phyloP scores from a whole-genome alignment of 2,113 vertebrate genomes.

The Oryzias melastigma region DNA sequence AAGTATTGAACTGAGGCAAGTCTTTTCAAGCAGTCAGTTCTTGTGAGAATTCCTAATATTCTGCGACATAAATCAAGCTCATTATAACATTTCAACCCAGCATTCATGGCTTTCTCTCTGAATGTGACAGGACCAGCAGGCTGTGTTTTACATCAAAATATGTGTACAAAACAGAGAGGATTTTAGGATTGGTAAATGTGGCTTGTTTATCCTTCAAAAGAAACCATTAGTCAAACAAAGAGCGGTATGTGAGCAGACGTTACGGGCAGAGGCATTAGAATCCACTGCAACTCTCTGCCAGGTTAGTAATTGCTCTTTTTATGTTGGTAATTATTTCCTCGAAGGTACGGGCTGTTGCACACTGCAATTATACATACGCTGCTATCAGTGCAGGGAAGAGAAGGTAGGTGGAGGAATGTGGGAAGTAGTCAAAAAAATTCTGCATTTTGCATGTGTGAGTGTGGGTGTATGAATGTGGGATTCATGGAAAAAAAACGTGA shows the following conservation, averaged over 20 bases:
- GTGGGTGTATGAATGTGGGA: slow-evolving; percentile 25
- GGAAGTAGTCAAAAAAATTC: slow-evolving; percentile 44
- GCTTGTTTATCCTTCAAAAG: slow-evolving; percentile 74
- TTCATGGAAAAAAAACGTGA: slow-evolving; percentile 33
- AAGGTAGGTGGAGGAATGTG: slow-evolving; percentile 65
- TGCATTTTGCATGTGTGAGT: slow-evolving; percentile 15
- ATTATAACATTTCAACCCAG: slow-evolving; percentile 38
- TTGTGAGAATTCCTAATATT: slow-evolving; percentile 37
- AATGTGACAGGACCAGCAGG: slow-evolving; percentile 41
- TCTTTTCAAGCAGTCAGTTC: slow-evolving; percentile 45
- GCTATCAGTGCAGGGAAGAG: slow-evolving; percentile 65
- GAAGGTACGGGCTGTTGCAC: slow-evolving; percentile 80
- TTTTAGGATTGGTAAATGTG: slow-evolving; percentile 59
- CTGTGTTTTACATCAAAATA: slow-evolving; percentile 51
- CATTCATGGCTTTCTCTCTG: slow-evolving; percentile 22
- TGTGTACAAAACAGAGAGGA: slow-evolving; percentile 58
- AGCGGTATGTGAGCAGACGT: slow-evolving; percentile 63
- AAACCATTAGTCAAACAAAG: slow-evolving; percentile 77
- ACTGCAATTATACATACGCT: slow-evolving; percentile 80
- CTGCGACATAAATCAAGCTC: slow-evolving; percentile 45
- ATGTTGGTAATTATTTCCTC: slow-evolving; percentile 84
- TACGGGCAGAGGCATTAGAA: slow-evolving; percentile 73
- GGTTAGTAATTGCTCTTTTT: slow-evolving; percentile 85
- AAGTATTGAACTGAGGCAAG: slow-evolving; percentile 50
- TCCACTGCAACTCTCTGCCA: slow-evolving; percentile 77